phyloP scores from a whole-genome alignment of 1,140 invertebrate genomes.

The Metaphire vulgaris region DNA sequence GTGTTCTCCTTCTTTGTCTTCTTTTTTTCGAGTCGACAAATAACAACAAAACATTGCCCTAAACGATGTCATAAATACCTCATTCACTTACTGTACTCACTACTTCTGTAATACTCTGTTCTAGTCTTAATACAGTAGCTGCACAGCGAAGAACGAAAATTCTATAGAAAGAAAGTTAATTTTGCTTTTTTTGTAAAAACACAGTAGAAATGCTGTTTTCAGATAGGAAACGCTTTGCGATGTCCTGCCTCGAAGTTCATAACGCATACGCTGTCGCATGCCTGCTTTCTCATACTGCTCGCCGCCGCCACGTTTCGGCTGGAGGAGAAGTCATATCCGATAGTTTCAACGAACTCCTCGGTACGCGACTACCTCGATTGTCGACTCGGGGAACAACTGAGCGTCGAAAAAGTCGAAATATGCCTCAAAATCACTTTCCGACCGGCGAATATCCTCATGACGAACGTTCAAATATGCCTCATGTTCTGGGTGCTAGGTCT shows the following conservation, averaged over 20 bases:
- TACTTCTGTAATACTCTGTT: no score
- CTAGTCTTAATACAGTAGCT: no score
- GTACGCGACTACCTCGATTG: constrained; percentile 33
- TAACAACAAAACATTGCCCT: no score
- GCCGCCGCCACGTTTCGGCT: constrained; percentile 50
- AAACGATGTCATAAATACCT: no score
- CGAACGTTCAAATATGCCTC: constrained; percentile 52
- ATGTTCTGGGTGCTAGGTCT: constrained; percentile 52
- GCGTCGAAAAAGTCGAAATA: constrained; percentile 46
- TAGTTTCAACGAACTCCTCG: constrained; percentile 35
- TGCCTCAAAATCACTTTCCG: constrained; percentile 45
- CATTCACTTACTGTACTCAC: no score
- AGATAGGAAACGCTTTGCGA: constrained; percentile 44
- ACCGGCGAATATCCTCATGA: constrained; percentile 48
- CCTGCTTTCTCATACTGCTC: constrained; percentile 49
- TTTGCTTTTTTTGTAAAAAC: no score
- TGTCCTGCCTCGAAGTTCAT: constrained; percentile 50
- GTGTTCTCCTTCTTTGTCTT: no score
- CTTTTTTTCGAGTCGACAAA: no score
- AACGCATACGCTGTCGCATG: constrained; percentile 45
- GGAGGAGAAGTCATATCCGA: constrained; percentile 42
- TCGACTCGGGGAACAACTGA: background rate
- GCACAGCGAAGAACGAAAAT: no score
- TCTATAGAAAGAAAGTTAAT: no score
- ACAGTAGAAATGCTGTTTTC: no score